phyloP scores from a whole-genome alignment of 2,888 invertebrate genomes.

The Helicoverpa assulta region DNA sequence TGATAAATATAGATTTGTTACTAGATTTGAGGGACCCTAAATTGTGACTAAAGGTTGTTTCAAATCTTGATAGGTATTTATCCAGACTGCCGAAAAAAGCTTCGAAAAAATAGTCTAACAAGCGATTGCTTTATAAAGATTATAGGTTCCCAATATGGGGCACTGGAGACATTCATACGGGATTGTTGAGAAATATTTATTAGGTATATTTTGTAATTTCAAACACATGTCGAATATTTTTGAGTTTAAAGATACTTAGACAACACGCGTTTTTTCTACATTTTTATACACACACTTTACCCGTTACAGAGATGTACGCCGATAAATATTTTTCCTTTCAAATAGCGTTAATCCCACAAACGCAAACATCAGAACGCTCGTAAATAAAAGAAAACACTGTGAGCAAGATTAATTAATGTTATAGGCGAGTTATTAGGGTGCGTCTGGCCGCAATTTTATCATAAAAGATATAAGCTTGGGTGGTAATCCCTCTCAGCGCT shows the following conservation, averaged over 20 bases:
- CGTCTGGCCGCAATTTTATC: slow-evolving; percentile 74
- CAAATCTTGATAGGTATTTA: neutral
- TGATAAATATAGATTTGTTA: neutral
- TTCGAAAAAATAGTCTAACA: too few relatives aligned
- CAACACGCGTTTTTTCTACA: too few relatives aligned
- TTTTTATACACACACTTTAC: too few relatives aligned
- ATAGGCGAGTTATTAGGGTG: slow-evolving; percentile 71
- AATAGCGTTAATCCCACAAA: slow-evolving; percentile 1
- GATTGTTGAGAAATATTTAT: too few relatives aligned
- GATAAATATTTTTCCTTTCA: neutral
- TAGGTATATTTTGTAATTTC: too few relatives aligned
- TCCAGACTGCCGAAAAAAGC: too few relatives aligned
- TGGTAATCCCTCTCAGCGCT: slow-evolving; percentile 72
- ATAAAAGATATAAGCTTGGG: slow-evolving; percentile 80
- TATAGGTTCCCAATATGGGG: too few relatives aligned
- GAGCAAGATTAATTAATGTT: slow-evolving; percentile 76
- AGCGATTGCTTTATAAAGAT: too few relatives aligned
- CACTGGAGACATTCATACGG: too few relatives aligned
- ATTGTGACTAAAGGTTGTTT: neutral
- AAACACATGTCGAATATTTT: too few relatives aligned
- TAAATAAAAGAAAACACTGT: slow-evolving; percentile 48
- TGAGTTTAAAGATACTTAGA: too few relatives aligned
- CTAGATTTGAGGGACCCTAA: slow-evolving; percentile 1
- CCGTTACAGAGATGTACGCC: neutral
- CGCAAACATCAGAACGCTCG: slow-evolving; percentile 28